Base-by-base conservation (phyloP, 2,797 vertebrate species). In the Hapalemur alaotrensis region DNA sequence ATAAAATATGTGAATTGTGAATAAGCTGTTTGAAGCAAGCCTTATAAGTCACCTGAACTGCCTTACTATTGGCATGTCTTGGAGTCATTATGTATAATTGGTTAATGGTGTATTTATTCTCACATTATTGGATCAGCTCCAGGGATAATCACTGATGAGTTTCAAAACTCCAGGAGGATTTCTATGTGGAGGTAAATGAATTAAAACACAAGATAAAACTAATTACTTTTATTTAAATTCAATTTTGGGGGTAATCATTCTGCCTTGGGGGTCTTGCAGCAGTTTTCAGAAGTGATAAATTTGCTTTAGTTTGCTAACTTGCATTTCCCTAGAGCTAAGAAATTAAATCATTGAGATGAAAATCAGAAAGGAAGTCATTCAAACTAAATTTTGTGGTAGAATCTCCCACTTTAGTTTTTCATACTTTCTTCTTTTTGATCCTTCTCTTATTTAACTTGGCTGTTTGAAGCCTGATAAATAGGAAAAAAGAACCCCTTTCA, bases 201-300 rank as follows among this genome's bases (percentile, higher is more conserved):
- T 96, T 97, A 95, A 97, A 97, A 95, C 93, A 96, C 94, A 98
- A 95, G 97, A 94, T 93, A 91, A 97, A 97, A 97, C 95, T 98
- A 98, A 98, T 98, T 98, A 96, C 46, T 97, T 98, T 95, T 97
- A 98, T 97, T 98, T 98, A 96, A 98, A 98, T 98, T 98, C 89
- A 15, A 97, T 98, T 98, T 98, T 25, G 50, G 91, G 85, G 96
- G 32, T 96, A 98, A 92, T 98, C 25, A 4, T 80, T 98, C 91
- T 98, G 92, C 96, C 96, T 96, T 96, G 92, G 96, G 94, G 89
- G 65, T 97, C 94, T 98, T 96, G 73, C 32, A 95, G 86, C 38
- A 96, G 95, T 98, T 97, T 98, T 88, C 97, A 96, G n/a, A 97
- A 98, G 73, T 98, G 97, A 98, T 98, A 94, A 94, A 98, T 98